These are phyloP conservation scores for Protobothrops mucrosquamatus DNA, from an alignment of 2,113 vertebrate species.

Conservation along the genomic window DNA sequence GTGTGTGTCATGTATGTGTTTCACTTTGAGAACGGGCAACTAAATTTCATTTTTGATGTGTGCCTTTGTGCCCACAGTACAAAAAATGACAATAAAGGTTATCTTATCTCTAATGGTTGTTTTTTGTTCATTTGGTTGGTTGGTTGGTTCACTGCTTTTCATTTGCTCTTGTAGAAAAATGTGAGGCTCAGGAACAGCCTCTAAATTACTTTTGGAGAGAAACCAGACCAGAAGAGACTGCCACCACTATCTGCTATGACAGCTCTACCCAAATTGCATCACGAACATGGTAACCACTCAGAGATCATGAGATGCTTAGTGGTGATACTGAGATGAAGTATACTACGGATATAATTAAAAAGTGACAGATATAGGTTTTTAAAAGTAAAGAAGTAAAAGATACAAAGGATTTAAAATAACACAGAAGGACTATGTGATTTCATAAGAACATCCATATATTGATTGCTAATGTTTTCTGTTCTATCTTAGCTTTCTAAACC, in stretches of 20 bases:
- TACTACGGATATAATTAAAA: not conserved
- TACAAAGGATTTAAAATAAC: not conserved
- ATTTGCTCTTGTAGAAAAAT: slow-evolving; percentile 70
- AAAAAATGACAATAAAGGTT: too few relatives aligned
- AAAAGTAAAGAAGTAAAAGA: not conserved
- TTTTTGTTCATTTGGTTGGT: not conserved
- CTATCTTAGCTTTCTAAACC: slow-evolving; percentile 67
- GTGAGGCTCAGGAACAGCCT: slow-evolving; percentile 69
- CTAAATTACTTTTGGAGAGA: slow-evolving; percentile 79
- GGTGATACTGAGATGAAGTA: not conserved
- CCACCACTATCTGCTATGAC: slow-evolving; percentile 71
- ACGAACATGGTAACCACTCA: slow-evolving; percentile 82
- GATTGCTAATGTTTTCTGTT: slow-evolving; percentile 8
- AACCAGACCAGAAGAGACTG: slow-evolving; percentile 69
- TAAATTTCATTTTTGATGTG: too few relatives aligned
- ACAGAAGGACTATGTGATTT: not conserved
- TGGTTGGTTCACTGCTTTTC: not conserved
- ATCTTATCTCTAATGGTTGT: not conserved
- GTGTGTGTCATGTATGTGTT: too few relatives aligned
- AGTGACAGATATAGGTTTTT: not conserved
- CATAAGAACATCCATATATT: not conserved
- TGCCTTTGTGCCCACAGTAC: too few relatives aligned
- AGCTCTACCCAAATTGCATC: slow-evolving; percentile 76
- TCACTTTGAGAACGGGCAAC: too few relatives aligned
- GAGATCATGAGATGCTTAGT: not conserved